Percentiles rank a stretch among this genome's conserved stretches.
phyloP scores from a whole-genome alignment of 2,888 invertebrate genomes.

The Trichopoda pennipes region DNA sequence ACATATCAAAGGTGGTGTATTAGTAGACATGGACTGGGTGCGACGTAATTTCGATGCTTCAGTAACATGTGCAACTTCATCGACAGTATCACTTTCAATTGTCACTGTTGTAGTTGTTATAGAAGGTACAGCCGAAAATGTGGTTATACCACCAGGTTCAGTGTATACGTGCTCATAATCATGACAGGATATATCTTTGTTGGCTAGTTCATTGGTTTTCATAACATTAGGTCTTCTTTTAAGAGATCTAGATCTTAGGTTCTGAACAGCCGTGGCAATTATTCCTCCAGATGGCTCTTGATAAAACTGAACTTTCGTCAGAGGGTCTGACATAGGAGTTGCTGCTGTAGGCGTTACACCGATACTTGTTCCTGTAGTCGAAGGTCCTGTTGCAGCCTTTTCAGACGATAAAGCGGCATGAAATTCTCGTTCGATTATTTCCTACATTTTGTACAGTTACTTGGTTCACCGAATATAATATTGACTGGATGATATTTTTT shows the following conservation, averaged over 20 bases:
- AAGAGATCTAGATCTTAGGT: slow-evolving; percentile 76
- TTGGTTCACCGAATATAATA: slow-evolving; percentile 70
- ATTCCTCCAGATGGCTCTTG: slow-evolving; percentile 77
- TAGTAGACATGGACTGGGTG: slow-evolving; percentile 76
- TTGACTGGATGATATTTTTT: slow-evolving; percentile 66
- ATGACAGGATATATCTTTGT: slow-evolving; percentile 13
- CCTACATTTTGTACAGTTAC: slow-evolving; percentile 76
- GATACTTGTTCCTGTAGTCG: slow-evolving; percentile 70
- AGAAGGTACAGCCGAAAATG: slow-evolving; percentile 56
- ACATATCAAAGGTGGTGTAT: slow-evolving; percentile 76
- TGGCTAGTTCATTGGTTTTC: slow-evolving; percentile 37
- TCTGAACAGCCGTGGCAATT: slow-evolving; percentile 76
- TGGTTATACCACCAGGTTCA: slow-evolving; percentile 71
- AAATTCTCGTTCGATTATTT: slow-evolving; percentile 81
- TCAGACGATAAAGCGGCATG: slow-evolving; percentile 80
- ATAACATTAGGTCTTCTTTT: slow-evolving; percentile 71
- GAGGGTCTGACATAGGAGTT: slow-evolving; percentile 67
- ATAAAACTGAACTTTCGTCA: slow-evolving; percentile 71
- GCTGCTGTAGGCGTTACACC: slow-evolving; percentile 68
- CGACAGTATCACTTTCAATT: slow-evolving; percentile 56
- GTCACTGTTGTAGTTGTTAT: slow-evolving; percentile 59
- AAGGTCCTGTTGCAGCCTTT: slow-evolving; percentile 76
- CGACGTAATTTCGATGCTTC: slow-evolving; percentile 69
- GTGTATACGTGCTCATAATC: slow-evolving; percentile 74
- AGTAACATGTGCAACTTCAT: slow-evolving; percentile 20